Evolutionary conservation across 2,113 vertebrate species (phyloP), one percentile per base, ranked within the genome.

Genomic region (Leptobrachium ailaonicum): DNA sequence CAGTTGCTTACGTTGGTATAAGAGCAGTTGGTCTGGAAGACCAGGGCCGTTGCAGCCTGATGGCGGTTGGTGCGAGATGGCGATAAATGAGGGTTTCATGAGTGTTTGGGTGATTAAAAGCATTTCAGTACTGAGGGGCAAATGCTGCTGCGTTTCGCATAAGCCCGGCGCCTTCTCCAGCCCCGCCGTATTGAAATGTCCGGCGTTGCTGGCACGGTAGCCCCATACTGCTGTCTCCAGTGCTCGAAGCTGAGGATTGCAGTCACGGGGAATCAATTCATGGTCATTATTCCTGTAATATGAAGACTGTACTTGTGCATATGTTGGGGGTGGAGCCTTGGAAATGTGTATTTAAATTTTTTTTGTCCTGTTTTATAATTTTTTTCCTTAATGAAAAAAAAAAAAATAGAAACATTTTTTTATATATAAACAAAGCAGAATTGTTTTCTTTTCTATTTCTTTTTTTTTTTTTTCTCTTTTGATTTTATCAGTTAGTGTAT

Each of bases 401-500:
- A 69, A 9, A 86, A 86, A 85, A 89, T 80, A 82, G 40, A 87
- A 50, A 85, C 76, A 32, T 32, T 32, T 32, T 32, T 32, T 32
- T 32, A 32, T 32, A 32, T 32, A 32, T 32, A 32, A 32, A 45
- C 32, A 70, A 20, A 53, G 60, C 58, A 71, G 77, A 79, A 78
- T 50, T 79, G 76, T 79, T 79, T 79, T 78, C 60, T 11, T 13
- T 58, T 69, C 60, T 12, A 6, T 68, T 64, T 71, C 71, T 70
- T 11, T 13, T 58, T 69, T 69, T 12, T 13, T 68, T 64, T 71
- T 72, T 81, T 86, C 86, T 86, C 83, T 83, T 86, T 81, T 85
- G 86, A 75, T 84, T 91, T 88, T 85, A 83, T 87, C 83, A 90
- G 89, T 89, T 87, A 88, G 89, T 89, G 87, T 93, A 88, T 88